A percentile compares a stretch with the other conserved stretches of the same genome.
phyloP scores from a whole-genome alignment of 2,797 vertebrate genomes.

The Holocentrus rufus region DNA sequence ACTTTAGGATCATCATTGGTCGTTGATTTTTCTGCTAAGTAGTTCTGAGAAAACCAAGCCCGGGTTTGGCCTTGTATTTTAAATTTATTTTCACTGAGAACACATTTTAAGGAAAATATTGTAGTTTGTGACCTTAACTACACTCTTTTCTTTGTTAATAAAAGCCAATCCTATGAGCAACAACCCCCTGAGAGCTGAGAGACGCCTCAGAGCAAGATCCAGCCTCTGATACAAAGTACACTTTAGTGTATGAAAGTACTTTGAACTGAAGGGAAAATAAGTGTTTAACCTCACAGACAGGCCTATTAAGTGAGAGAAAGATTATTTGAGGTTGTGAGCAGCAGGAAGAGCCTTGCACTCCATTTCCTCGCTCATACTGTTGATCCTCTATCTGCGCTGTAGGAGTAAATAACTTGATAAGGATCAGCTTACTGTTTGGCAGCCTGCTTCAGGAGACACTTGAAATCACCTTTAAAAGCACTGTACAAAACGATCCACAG shows the following conservation, averaged over 20 bases:
- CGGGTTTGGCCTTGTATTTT: slow-evolving; percentile 10
- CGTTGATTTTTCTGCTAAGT: slow-evolving; percentile 14
- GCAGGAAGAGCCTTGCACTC: slow-evolving; percentile 16
- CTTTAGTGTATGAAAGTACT: slow-evolving; percentile 26
- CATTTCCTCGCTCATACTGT: slow-evolving; percentile 33
- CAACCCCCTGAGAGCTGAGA: slow-evolving; percentile 43
- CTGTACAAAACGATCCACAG: slow-evolving; percentile 13
- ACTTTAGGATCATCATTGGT: slow-evolving; percentile 12
- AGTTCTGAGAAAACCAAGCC: slow-evolving; percentile 28
- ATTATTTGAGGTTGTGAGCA: slow-evolving; percentile 18
- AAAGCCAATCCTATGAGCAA: slow-evolving; percentile 17
- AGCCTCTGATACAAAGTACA: slow-evolving; percentile 30
- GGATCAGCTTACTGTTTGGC: slow-evolving; percentile 36
- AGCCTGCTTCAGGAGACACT: slow-evolving; percentile 10
- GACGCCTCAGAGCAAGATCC: slow-evolving; percentile 30
- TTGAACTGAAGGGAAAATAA: slow-evolving; percentile 31
- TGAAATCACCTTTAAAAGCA: slow-evolving; percentile 21
- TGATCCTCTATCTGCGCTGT: not conserved
- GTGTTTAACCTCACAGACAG: slow-evolving; percentile 30
- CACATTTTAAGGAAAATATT: slow-evolving; percentile 36
- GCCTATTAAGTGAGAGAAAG: slow-evolving; percentile 20
- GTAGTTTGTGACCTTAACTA: slow-evolving; percentile 49
- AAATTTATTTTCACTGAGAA: slow-evolving; percentile 36
- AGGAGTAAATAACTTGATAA: slow-evolving; percentile 58
- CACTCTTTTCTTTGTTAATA: slow-evolving; percentile 33